Percentiles rank a stretch among this genome's conserved stretches.
Evolutionary conservation across 1,140 invertebrate genomes (phyloP).

Genomic region (Manduca sexta): DNA sequence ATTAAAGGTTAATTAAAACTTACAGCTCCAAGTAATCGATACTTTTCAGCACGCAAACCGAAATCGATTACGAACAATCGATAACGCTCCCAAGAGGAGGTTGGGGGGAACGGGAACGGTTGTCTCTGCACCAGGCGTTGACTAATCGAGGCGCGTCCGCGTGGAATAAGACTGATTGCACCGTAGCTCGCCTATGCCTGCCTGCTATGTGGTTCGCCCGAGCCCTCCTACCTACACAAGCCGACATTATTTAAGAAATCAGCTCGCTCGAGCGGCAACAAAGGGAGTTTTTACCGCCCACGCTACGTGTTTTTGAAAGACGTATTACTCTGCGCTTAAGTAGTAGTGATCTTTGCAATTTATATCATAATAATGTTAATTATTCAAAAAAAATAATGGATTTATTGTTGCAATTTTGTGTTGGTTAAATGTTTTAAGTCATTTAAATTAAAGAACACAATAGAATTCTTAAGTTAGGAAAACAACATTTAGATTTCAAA

Average conservation of each 20-base stretch:
- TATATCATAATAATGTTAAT: background rate
- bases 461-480: background rate
- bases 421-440: too few species aligned
- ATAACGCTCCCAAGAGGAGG: slow-evolving; percentile 46
- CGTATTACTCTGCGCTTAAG: slow-evolving; percentile 16
- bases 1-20: slow-evolving; percentile 1
- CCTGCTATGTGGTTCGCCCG: slow-evolving; percentile 44
- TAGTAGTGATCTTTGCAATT: background rate
- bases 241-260: slow-evolving; percentile 71
- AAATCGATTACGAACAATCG: slow-evolving; percentile 65
- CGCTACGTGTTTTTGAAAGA: slow-evolving; percentile 36
- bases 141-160: slow-evolving; percentile 68
- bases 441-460: too few species aligned
- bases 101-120: slow-evolving; percentile 34
- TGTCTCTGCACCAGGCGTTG: slow-evolving; percentile 67
- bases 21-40: slow-evolving; percentile 15
- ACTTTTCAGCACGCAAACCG: slow-evolving; percentile 25
- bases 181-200: slow-evolving; percentile 51
- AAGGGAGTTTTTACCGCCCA: slow-evolving; percentile 56
- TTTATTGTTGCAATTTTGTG: too few species aligned
- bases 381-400: background rate
- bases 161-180: slow-evolving; percentile 71
- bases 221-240: slow-evolving; percentile 58
- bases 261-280: slow-evolving; percentile 61
- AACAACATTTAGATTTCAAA: too few species aligned